Evolutionary conservation across 2,888 invertebrate genomes (phyloP).

Genomic region (Epinotia bilunana): DNA sequence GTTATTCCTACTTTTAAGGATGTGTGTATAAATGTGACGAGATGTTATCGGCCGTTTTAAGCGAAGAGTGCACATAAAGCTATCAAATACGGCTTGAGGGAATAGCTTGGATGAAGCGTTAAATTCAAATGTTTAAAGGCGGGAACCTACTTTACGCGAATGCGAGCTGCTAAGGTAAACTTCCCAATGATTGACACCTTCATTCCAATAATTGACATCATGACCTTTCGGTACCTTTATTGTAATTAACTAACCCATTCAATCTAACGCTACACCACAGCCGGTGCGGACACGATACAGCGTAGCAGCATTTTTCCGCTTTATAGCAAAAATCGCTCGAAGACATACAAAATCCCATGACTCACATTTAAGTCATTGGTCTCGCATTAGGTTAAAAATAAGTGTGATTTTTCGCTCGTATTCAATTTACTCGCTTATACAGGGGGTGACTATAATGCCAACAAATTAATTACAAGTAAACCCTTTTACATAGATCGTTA

Average conservation of each 20-base stretch:
- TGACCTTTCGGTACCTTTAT: too few species aligned
- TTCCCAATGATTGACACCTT: too few species aligned
- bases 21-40: slow-evolving; percentile 11
- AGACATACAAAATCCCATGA: too few species aligned
- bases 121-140: background rate
- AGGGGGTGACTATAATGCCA: background rate
- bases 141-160: background rate
- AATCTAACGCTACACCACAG: too few species aligned
- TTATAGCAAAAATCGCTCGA: too few species aligned
- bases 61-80: background rate
- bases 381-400: too few species aligned
- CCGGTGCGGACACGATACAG: too few species aligned
- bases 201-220: too few species aligned
- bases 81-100: background rate
- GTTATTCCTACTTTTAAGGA: background rate
- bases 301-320: too few species aligned
- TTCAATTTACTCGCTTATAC: background rate
- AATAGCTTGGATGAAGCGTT: background rate
- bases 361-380: too few species aligned
- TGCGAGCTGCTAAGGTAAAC: background rate
- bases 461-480: slow-evolving; percentile 3
- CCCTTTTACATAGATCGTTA: slow-evolving; percentile 5
- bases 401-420: background rate
- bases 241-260: too few species aligned
- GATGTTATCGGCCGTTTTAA: background rate